phyloP scores from a whole-genome alignment of 2,113 vertebrate species.

The Melospiza melodia region DNA sequence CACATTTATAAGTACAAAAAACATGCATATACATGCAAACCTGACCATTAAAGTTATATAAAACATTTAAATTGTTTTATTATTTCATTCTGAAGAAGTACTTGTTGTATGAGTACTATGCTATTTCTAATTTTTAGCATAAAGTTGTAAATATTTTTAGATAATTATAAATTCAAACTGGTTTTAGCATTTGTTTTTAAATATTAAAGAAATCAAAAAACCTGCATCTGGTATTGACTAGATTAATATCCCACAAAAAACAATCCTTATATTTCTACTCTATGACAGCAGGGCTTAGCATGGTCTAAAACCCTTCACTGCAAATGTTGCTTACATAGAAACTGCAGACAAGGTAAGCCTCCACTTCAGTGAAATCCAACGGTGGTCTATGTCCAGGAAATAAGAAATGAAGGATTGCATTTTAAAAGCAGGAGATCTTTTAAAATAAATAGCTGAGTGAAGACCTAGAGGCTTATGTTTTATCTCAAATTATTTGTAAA shows the following conservation, averaged over 20 bases:
- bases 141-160: background rate
- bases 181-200: background rate
- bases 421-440: background rate
- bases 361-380: background rate
- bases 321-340: background rate
- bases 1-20: background rate
- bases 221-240: background rate
- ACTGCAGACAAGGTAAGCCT: background rate
- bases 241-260: background rate
- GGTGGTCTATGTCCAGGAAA: background rate
- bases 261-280: background rate
- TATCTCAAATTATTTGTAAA: conserved; percentile 64
- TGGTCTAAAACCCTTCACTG: background rate
- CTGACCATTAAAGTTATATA: background rate
- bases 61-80: background rate
- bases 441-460: background rate
- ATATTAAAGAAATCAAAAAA: background rate
- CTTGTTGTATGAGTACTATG: background rate
- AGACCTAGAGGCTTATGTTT: conserved; percentile 8
- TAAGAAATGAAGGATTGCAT: background rate
- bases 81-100: background rate
- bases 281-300: background rate
- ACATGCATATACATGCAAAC: background rate
- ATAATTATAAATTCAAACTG: background rate
- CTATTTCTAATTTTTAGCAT: background rate